Evolutionary conservation across 2,113 vertebrate genomes (phyloP).

Genomic region (Neogobius melanostomus): DNA sequence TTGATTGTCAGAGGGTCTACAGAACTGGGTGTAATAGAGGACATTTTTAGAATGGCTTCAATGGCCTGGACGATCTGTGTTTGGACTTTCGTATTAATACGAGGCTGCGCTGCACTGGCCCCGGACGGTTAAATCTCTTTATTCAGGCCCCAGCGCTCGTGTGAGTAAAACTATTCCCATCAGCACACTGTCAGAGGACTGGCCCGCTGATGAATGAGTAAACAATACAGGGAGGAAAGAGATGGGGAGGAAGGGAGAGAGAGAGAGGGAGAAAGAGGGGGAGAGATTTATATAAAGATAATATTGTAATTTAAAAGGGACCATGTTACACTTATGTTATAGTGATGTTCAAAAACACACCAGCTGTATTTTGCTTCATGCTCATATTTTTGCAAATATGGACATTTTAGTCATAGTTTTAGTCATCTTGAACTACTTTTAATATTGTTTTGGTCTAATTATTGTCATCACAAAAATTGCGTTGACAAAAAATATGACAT

Average conservation of each 20-base stretch:
- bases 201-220: conserved; percentile 33
- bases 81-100: neutral
- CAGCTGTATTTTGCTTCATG: too few species aligned
- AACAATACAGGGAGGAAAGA: conserved; percentile 26
- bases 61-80: neutral
- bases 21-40: neutral
- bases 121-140: conserved; percentile 4
- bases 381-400: too few species aligned
- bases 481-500: too few species aligned
- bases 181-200: conserved; percentile 35
- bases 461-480: too few species aligned
- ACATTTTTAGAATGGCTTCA: neutral
- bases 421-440: too few species aligned
- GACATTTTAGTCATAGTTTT: too few species aligned
- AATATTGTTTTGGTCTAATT: too few species aligned
- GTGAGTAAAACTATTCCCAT: conserved; percentile 38
- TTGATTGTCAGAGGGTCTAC: neutral
- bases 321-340: too few species aligned
- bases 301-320: too few species aligned
- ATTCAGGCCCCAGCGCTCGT: conserved; percentile 20
- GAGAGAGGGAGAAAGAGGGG: neutral
- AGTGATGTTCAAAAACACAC: too few species aligned
- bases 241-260: neutral
- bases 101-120: neutral
- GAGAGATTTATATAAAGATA: neutral